These are phyloP conservation scores for Graphium colonna DNA, from an alignment of 2,888 invertebrate species.

Conservation along the genomic window DNA sequence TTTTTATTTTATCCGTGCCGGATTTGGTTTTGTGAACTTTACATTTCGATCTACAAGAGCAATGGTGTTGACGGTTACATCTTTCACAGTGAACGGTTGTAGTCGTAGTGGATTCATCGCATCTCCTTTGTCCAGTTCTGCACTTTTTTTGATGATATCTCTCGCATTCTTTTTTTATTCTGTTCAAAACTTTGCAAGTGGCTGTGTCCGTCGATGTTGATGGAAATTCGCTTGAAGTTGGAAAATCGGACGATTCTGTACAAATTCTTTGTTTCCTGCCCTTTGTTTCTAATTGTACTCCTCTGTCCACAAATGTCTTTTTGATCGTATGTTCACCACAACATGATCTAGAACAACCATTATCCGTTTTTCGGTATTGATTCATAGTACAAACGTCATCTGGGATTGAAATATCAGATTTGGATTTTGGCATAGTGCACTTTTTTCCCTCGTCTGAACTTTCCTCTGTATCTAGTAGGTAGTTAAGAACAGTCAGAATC, in stretches of 20 bases:
- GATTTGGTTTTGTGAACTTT: conserved; percentile 46
- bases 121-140: conserved; percentile 44
- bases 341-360: too few relatives aligned
- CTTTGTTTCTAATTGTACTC: conserved; percentile 43
- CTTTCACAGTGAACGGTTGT: conserved; percentile 59
- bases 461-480: conserved; percentile 67
- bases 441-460: conserved; percentile 35
- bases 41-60: conserved; percentile 54
- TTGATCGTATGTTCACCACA: conserved; percentile 12
- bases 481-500: conserved; percentile 61
- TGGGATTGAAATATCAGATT: not conserved
- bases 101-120: conserved; percentile 60
- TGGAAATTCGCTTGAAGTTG: conserved; percentile 52
- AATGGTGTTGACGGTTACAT: conserved; percentile 55
- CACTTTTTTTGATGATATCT: conserved; percentile 63
- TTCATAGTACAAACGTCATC: conserved; percentile 2
- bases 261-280: conserved; percentile 35
- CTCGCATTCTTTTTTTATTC: conserved; percentile 67
- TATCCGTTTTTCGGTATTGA: conserved; percentile 21
- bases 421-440: not conserved
- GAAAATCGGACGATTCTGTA: conserved; percentile 52
- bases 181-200: conserved; percentile 61
- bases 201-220: conserved; percentile 61
- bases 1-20: conserved; percentile 47
- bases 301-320: conserved; percentile 45